phyloP scores from a whole-genome alignment of 1,140 invertebrate species.

The Euwallacea fornicatus region DNA sequence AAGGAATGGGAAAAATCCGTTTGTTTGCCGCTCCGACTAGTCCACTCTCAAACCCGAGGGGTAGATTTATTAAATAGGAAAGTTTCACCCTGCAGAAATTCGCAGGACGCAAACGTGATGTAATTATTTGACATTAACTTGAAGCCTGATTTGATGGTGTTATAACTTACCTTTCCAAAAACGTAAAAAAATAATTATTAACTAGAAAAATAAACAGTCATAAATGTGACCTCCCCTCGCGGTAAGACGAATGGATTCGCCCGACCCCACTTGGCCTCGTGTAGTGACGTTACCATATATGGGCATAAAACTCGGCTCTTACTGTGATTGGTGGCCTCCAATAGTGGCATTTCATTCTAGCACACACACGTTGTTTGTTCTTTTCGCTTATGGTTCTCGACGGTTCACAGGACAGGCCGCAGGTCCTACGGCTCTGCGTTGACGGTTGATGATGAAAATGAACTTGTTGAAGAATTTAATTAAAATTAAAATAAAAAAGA shows the following conservation, averaged over 20 bases:
- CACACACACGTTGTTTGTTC: background rate
- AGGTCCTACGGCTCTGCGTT: too few relatives aligned
- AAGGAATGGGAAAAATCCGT: constrained; percentile 48
- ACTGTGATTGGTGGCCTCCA: constrained; percentile 61
- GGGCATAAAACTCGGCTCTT: constrained; percentile 69
- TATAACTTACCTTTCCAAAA: too few relatives aligned
- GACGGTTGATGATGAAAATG: too few relatives aligned
- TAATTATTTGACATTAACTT: too few relatives aligned
- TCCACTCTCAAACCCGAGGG: constrained; percentile 38
- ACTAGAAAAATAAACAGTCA: too few relatives aligned
- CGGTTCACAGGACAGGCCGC: background rate
- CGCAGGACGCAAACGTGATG: background rate
- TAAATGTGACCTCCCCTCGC: constrained; percentile 40
- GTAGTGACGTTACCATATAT: constrained; percentile 74
- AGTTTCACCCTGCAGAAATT: constrained; percentile 29
- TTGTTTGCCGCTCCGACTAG: constrained; percentile 40
- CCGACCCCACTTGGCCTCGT: constrained; percentile 54
- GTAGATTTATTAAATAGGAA: constrained; percentile 41
- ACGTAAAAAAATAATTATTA: too few relatives aligned
- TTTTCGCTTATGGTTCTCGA: background rate
- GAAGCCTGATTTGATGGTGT: too few relatives aligned
- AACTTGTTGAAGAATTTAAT: too few relatives aligned
- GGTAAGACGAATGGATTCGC: constrained; percentile 41
- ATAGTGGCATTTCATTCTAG: constrained; percentile 16
- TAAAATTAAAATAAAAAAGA: too few relatives aligned